Base-by-base conservation (phyloP, 2,888 invertebrate species). In the Sepioteuthis lessoniana region DNA sequence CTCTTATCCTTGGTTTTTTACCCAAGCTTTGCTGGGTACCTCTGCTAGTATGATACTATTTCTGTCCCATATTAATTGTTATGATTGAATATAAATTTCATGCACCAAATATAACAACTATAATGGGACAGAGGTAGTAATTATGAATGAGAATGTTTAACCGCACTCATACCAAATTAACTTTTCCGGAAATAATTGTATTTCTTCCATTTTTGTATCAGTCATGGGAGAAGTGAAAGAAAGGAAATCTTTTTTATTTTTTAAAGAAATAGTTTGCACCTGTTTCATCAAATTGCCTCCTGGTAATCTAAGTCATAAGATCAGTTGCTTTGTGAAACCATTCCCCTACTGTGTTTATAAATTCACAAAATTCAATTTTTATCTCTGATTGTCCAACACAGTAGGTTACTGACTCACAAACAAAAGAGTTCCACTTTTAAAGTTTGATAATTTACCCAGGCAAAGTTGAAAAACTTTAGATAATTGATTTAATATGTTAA, bases 361-460 rank as follows among this genome's bases (percentile, higher is more conserved):
- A 76, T 76, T 76, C n/a, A 76, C 76, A n/a, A 76, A 76, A 76
- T 76, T 76, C 76, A 76, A 76, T 76, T 76, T 76, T 76, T n/a
- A n/a, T 76, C 76, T 76, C n/a, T 35, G 76, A n/a, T 76, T 76
- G 76, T 76, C n/a, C 76, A 76, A 76, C 76, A n/a, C 76, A 76
- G 76, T 76, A 13, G 76, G 76, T 76, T 76, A n/a, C 76, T 76
- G 76, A n/a, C 13, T 76, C 76, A 10, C 76, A 76, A 35, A 76
- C 76, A 76, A 76, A n/a, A 76, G 76, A 76, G 76, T 76, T 76
- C 76, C n/a, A 76, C 76, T 76, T 76, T 76, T 13, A 76, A 76
- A 76, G n/a, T 76, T 76, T 76, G n/a, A 76, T 76, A 76, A 76
- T 76, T 76, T 76, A 76, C 76, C 76, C n/a, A 19, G n/a, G n/a